Evolutionary conservation across 92 coral and sea anemone species (phyloP).

Genomic region (Scolanthus callimorphus): DNA sequence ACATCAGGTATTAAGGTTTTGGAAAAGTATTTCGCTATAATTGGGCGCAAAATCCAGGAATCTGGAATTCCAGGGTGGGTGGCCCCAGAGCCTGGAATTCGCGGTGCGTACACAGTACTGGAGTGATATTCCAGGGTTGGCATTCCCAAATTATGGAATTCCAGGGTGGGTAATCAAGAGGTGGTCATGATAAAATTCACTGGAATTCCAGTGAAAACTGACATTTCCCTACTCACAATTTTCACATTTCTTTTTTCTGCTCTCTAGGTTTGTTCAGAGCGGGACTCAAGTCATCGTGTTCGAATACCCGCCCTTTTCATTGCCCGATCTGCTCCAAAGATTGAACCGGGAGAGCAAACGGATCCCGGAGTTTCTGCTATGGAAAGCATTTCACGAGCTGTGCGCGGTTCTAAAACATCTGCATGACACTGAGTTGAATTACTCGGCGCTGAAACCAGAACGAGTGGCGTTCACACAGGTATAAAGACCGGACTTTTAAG

Average conservation of each 20-base stretch:
- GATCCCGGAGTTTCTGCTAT: slow-evolving; percentile 80
- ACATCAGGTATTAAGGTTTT: slow-evolving; percentile 24
- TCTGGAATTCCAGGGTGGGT: too few relatives aligned
- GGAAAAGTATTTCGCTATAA: background rate
- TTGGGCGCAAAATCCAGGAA: background rate
- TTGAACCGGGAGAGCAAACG: slow-evolving; percentile 46
- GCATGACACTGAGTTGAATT: slow-evolving; percentile 60
- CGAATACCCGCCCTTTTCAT: slow-evolving; percentile 84
- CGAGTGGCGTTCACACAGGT: slow-evolving; percentile 71
- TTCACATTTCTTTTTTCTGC: too few relatives aligned
- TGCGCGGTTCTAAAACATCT: slow-evolving; percentile 75
- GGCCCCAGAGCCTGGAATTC: too few relatives aligned
- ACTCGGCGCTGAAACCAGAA: slow-evolving; percentile 72
- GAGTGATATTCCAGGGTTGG: too few relatives aligned
- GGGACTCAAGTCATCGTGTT: slow-evolving; percentile 79
- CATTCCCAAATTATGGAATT: too few relatives aligned
- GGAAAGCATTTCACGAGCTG: slow-evolving; percentile 85
- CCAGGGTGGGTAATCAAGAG: too few relatives aligned
- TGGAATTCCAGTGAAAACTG: too few relatives aligned
- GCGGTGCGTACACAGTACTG: too few relatives aligned
- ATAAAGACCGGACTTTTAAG: too few relatives aligned
- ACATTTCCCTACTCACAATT: too few relatives aligned
- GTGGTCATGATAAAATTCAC: too few relatives aligned
- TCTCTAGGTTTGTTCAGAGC: slow-evolving; percentile 64
- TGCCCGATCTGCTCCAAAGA: slow-evolving; percentile 57